Evolutionary conservation across 1,140 invertebrate species (phyloP), one percentile per base, ranked within the genome.

Genomic region (Conus betulinus): DNA sequence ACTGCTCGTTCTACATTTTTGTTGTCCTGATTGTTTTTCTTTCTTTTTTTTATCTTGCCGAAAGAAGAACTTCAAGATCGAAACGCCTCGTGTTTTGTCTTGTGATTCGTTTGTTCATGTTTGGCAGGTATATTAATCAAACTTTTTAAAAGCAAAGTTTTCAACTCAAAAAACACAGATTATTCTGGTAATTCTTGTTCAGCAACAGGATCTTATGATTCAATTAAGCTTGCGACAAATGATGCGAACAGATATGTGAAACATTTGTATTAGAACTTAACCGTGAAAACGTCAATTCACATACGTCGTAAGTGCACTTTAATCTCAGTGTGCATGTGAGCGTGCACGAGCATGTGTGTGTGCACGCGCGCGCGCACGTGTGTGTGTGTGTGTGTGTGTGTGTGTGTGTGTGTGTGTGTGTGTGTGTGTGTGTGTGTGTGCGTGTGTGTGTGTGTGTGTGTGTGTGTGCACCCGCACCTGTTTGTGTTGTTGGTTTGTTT

Each of bases 351-450:
- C 23, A 27, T 82, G 79, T 27, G 25, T 82, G 79, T 55, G 25
- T 55, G 79, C 51, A n/a, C 23, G 79, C 55, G 79, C 1, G 79
- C 3, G 39, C 8, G 79, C 51, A 27, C 23, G 79, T 82, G 79
- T 27, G 25, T 82, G 79, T 55, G 25, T 82, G 79, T 27, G 25
- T 82, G 79, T 55, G 25, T 82, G 79, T 27, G 25, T 82, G 79
- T 55, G 25, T 82, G 79, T 27, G 25, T 82, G 79, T 55, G 25
- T 82, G 79, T 27, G 25, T 82, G 79, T 55, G 25, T 82, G 79
- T 27, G 25, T 82, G 79, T 55, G 25, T 82, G 79, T 27, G 25
- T 82, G 79, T 55, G 25, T 55, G 25, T 82, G 25, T 55, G 79
- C 51, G 5, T 8, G 79, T 82, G 79, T 5, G 79, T 8, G 39